Percentiles rank a stretch among this genome's conserved stretches.
These are phyloP conservation scores for Ailuropoda melanoleuca DNA, from an alignment of 2,113 vertebrate genomes.

Conservation along the genomic window DNA sequence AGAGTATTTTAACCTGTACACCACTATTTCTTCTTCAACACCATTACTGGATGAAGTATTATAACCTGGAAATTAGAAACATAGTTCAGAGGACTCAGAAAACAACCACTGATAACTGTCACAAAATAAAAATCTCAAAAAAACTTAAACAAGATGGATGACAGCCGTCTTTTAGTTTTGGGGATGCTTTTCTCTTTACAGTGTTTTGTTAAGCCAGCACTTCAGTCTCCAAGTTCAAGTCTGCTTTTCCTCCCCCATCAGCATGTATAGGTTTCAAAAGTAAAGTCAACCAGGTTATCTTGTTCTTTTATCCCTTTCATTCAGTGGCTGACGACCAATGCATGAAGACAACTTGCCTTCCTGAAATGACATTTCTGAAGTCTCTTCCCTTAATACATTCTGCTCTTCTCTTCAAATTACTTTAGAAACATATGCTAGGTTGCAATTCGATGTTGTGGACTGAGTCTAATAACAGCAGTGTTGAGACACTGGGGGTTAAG, in stretches of 20 bases:
- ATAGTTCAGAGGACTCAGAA: not conserved
- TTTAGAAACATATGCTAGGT: not conserved
- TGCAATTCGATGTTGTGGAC: not conserved
- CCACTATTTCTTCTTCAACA: not conserved
- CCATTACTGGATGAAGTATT: not conserved
- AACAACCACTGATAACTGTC: not conserved
- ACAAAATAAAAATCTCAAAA: slow-evolving; percentile 15
- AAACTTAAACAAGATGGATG: not conserved
- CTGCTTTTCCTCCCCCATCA: not conserved
- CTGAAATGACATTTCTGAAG: slow-evolving; percentile 20
- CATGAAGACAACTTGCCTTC: not conserved
- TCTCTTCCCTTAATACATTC: not conserved
- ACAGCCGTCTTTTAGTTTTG: not conserved
- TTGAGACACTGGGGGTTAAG: not conserved
- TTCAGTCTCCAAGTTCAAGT: not conserved
- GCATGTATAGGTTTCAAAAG: not conserved
- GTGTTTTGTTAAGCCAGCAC: not conserved
- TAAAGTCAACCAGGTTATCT: not conserved
- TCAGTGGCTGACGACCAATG: not conserved
- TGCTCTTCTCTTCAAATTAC: not conserved
- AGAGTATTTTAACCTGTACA: not conserved
- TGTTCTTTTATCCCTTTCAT: not conserved
- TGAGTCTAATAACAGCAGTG: not conserved
- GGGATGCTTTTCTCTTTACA: not conserved
- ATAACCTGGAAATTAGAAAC: not conserved